Conservation (phyloP, 2,113 vertebrate species). For the Actinemys pallida region DNA sequence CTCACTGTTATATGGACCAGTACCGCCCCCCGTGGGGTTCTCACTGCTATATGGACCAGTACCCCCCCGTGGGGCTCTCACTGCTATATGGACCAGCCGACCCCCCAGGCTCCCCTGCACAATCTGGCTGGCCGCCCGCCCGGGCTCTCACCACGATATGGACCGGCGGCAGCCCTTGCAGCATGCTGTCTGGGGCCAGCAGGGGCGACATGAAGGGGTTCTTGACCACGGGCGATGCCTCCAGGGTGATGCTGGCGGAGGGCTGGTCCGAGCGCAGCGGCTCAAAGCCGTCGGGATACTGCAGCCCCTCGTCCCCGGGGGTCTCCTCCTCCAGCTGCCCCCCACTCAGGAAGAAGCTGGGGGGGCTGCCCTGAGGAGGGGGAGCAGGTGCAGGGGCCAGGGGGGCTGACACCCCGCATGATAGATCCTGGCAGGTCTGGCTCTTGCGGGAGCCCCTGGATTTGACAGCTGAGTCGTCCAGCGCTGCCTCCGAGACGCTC, state of each 20-base stretch:
- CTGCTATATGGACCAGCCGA: neutral
- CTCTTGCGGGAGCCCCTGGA: conserved; percentile 80
- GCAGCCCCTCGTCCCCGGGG: neutral
- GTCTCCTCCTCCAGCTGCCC: neutral
- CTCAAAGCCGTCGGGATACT: conserved; percentile 87
- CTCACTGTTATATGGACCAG: too few relatives aligned
- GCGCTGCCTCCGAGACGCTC: conserved; percentile 85
- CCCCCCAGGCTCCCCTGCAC: too few relatives aligned
- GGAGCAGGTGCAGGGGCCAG: neutral
- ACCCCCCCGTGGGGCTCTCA: neutral
- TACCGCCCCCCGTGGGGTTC: too few relatives aligned
- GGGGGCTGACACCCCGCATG: neutral
- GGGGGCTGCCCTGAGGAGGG: neutral
- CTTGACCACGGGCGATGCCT: conserved; percentile 82
- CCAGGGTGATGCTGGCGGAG: conserved; percentile 75
- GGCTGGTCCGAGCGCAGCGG: conserved; percentile 83
- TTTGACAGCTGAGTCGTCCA: conserved; percentile 25
- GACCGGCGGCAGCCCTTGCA: conserved; percentile 66
- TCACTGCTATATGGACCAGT: too few relatives aligned
- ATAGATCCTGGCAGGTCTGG: conserved; percentile 83
- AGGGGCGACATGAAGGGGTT: conserved; percentile 90
- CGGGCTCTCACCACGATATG: conserved; percentile 6
- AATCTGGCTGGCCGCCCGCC: too few relatives aligned
- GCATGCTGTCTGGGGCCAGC: conserved; percentile 83
- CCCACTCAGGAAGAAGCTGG: neutral